Evolutionary conservation across 2,888 invertebrate species (phyloP), one percentile per base, ranked within the genome.

Genomic region (Hyalella azteca): DNA sequence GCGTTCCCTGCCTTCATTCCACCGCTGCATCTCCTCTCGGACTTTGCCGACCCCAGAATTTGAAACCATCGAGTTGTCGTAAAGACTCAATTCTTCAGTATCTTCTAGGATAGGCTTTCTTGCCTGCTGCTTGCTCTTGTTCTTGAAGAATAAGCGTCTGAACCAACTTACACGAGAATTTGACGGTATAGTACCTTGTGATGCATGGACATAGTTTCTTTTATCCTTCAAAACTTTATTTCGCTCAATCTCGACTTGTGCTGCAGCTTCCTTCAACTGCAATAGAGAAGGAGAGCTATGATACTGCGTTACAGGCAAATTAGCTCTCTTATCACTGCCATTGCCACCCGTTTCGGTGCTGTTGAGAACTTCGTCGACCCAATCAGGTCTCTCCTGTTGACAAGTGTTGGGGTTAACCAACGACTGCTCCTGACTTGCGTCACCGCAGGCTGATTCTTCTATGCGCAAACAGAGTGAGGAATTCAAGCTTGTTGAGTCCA

Each of bases 381-480:
- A 66, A 29, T 66, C 66, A 36, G 66, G 66, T 66, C 66, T 66
- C 66, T 66, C 66, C 45, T 45, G 45, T 36, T 66, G 66, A 29
- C 26, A 22, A 26, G 54, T 13, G 3, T 22, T 29, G 1, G 9
- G 54, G 26, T 54, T 54, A 1, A 29, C 1, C 5, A 54, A 29
- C 13, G 54, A 54, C 29, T 29, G 54, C 26, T 54, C 54, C 9
- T 26, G 26, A 54, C 54, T 54, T 19, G 29, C 36, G 39, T 66
- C 36, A 19, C 39, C 66, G 19, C 36, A 13, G 39, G 19, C 36
- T 29, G 66, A 36, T 66, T 66, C 66, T 66, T 66, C 66, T 1
- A 66, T 66, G 3, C 66, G 66, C 66, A 66, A 66, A 36, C 66
- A 66, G n/a, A 66, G 29, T 1, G 66, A 66, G 36, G 66, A 66